Evolutionary conservation across 1,140 invertebrate genomes (phyloP).

Genomic region (Panulirus ornatus): DNA sequence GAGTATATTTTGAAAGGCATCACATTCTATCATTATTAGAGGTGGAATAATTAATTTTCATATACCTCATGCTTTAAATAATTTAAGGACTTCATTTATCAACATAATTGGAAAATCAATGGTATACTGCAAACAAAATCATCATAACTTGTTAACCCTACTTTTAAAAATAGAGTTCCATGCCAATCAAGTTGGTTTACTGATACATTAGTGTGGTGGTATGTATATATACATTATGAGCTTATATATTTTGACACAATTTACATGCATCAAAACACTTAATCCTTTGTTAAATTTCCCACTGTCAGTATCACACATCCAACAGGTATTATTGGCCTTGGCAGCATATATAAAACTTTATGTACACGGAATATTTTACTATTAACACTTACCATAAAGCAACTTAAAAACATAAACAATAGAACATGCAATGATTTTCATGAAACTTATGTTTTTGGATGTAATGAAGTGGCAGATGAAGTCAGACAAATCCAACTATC

Average conservation of each 20-base stretch:
- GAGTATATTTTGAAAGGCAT: constrained; percentile 40
- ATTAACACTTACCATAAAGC: constrained; percentile 69
- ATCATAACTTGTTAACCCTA: not conserved
- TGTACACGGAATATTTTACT: constrained; percentile 66
- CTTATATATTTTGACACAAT: constrained; percentile 34
- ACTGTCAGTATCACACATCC: constrained; percentile 51
- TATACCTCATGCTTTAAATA: not conserved
- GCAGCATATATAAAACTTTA: constrained; percentile 70
- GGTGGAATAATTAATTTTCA: constrained; percentile 42
- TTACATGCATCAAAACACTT: constrained; percentile 23
- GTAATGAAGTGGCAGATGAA: constrained; percentile 57
- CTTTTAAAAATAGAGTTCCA: not conserved
- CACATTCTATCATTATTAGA: constrained; percentile 43
- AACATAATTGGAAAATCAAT: not conserved
- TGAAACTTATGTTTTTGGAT: constrained; percentile 53
- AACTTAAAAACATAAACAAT: constrained; percentile 65
- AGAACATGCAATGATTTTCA: constrained; percentile 58
- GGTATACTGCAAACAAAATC: not conserved
- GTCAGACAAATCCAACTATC: constrained; percentile 37
- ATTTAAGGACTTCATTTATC: not conserved
- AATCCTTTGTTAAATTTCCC: constrained; percentile 36
- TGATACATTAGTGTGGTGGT: not conserved
- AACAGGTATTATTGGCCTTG: constrained; percentile 48
- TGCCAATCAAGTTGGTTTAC: not conserved
- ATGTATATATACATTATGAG: not conserved